phyloP scores from a whole-genome alignment of 2,113 vertebrate species.

The Salvelinus sp. region DNA sequence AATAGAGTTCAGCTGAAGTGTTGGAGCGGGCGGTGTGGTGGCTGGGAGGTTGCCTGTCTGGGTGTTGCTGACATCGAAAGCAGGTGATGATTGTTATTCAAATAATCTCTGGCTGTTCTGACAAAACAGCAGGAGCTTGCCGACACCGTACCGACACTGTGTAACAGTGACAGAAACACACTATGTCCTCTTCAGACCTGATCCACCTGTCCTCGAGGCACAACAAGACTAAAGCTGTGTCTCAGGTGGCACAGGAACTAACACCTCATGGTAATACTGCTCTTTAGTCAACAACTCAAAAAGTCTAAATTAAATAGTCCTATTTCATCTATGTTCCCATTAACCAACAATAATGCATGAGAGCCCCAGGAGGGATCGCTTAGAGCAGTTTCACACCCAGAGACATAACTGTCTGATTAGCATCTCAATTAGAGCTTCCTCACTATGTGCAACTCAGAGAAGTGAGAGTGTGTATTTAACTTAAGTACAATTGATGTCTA shows the following conservation, averaged over 20 bases:
- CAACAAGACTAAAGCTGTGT: neutral
- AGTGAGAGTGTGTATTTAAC: constrained; percentile 2
- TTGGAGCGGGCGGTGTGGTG: constrained; percentile 16
- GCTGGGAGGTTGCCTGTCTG: constrained; percentile 33
- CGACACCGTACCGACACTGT: constrained; percentile 22
- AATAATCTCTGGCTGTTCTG: constrained; percentile 44
- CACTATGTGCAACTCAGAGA: neutral
- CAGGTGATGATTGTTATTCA: constrained; percentile 63
- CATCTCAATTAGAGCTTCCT: constrained; percentile 14
- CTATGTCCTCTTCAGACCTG: constrained; percentile 11
- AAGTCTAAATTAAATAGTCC: neutral
- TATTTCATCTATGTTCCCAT: neutral
- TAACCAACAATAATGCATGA: neutral
- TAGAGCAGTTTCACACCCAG: constrained; percentile 3
- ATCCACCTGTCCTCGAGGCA: constrained; percentile 32
- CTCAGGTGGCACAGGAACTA: neutral
- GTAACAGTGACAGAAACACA: constrained; percentile 35
- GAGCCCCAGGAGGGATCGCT: neutral
- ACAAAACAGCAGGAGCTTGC: constrained; percentile 22
- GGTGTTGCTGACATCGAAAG: constrained; percentile 48
- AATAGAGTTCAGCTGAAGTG: constrained; percentile 68
- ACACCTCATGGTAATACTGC: neutral
- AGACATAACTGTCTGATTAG: neutral
- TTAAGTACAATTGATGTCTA: neutral
- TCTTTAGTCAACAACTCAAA: neutral